Base-by-base conservation (phyloP, 2,888 invertebrate species). In the Epinotia nisella region DNA sequence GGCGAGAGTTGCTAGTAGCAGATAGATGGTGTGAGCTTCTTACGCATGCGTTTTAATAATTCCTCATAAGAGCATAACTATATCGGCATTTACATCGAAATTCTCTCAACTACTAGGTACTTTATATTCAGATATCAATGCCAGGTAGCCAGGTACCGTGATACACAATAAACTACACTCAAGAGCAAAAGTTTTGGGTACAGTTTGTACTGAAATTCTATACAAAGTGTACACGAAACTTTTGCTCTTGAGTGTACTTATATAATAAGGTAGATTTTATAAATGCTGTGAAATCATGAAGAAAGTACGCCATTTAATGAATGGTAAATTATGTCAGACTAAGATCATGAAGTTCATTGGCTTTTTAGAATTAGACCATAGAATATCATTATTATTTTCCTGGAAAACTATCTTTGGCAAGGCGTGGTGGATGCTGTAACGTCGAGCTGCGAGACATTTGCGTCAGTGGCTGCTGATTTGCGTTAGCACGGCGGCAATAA, bases 401-500 rank as follows among this genome's bases (percentile, higher is more conserved):
- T 35, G 19, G 4, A 70, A 51, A 66, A 55, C 29, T 55, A 62
- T 55, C 41, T 9, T 53, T 70, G 61, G 61, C 61, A 61, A 61
- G 41, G 29, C 15, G 29, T 35, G 35, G 10, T 21, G 39, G 53
- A 58, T 55, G 29, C 45, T 45, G 71, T 41, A 35, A 66, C 56
- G 53, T 53, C 24, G 59, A 51, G 29, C 24, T 61, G 65, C 53
- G 69, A 58, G 76, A 58, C 76, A 67, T 76, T 77, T 80, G 77
- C 71, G 71, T 72, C 71, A 72, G 67, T 29, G 61, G 71, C 60
- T 11, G 59, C 49, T 61, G 68, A 70, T 64, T 70, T 75, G 75
- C 64, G 76, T 59, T 74, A 66, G 62, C 58, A 64, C 24, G 69
- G 70, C 67, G 72, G 74, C 73, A 78, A 77, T 75, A 78, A 55